Percentiles rank a stretch among this genome's conserved stretches.
These are phyloP conservation scores for Malachius bipustulatus DNA, from an alignment of 2,888 invertebrate species.

Conservation along the genomic window DNA sequence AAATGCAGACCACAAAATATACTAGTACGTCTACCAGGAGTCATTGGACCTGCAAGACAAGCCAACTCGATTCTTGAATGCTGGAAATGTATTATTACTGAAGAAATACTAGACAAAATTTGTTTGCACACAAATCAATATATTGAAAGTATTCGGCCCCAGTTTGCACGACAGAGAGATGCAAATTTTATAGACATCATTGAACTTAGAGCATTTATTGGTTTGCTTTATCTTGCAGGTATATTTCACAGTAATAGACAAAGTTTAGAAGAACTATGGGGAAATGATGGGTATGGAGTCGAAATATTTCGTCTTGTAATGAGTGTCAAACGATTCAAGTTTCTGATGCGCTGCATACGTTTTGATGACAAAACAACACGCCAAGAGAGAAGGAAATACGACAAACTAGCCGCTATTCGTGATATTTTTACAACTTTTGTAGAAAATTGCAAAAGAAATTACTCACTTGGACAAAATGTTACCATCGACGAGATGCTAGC, in stretches of 20 bases:
- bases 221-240: slow-evolving; percentile 2
- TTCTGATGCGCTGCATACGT: slow-evolving; percentile 10
- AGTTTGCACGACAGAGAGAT: neutral
- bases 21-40: slow-evolving; percentile 1
- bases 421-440: slow-evolving; percentile 6
- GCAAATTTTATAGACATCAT: slow-evolving; percentile 1
- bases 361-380: slow-evolving; percentile 11
- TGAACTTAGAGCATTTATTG: slow-evolving; percentile 2
- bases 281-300: slow-evolving; percentile 1
- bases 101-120: neutral
- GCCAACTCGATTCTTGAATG: slow-evolving; percentile 2
- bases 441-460: too few species aligned
- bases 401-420: slow-evolving; percentile 11
- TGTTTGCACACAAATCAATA: slow-evolving; percentile 2
- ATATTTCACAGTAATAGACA: slow-evolving; percentile 3
- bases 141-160: slow-evolving; percentile 1
- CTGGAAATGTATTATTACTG: slow-evolving; percentile 1
- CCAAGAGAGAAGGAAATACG: slow-evolving; percentile 11
- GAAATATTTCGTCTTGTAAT: slow-evolving; percentile 1
- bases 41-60: slow-evolving; percentile 3
- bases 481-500: too few species aligned
- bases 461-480: too few species aligned
- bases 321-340: neutral
- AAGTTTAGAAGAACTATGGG: neutral
- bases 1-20: slow-evolving; percentile 1